Evolutionary conservation across 2,797 vertebrate species (phyloP).

Genomic region (Myiotriccus ornatus): DNA sequence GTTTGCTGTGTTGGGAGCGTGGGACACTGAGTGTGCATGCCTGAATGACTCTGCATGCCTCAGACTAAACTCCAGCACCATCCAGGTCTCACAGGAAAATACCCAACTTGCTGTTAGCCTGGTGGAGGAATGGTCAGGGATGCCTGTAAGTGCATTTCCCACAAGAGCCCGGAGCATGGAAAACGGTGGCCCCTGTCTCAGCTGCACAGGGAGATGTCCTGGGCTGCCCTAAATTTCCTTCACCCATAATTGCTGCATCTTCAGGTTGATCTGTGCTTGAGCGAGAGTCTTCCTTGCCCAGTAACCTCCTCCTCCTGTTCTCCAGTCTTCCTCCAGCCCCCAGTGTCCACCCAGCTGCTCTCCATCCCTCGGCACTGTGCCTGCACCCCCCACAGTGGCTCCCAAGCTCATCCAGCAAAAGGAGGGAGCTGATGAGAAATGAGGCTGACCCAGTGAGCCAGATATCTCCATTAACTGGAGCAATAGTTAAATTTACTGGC

Average conservation of each 20-base stretch:
- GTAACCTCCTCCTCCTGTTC: not conserved
- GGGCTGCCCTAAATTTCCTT: not conserved
- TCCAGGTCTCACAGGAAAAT: not conserved
- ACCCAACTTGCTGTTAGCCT: not conserved
- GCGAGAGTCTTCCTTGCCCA: not conserved
- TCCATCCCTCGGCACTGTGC: not conserved
- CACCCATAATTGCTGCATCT: not conserved
- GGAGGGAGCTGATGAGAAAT: not conserved
- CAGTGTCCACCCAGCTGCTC: fast-evolving
- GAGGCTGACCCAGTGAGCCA: not conserved
- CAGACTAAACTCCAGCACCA: slow-evolving; percentile 30
- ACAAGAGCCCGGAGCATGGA: not conserved
- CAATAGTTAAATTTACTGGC: not conserved
- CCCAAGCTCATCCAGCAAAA: not conserved
- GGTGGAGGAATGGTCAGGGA: not conserved
- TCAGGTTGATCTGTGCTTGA: not conserved
- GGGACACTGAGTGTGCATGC: slow-evolving; percentile 54
- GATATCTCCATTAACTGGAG: not conserved
- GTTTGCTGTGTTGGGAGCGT: not conserved
- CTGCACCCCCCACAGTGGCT: not conserved
- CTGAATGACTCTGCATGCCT: slow-evolving; percentile 35
- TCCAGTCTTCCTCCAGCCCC: not conserved
- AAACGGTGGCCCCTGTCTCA: not conserved
- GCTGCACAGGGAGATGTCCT: not conserved
- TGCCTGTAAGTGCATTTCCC: not conserved